These are phyloP conservation scores for Psettodes erumei DNA, from an alignment of 2,113 vertebrate species.

Conservation along the genomic window DNA sequence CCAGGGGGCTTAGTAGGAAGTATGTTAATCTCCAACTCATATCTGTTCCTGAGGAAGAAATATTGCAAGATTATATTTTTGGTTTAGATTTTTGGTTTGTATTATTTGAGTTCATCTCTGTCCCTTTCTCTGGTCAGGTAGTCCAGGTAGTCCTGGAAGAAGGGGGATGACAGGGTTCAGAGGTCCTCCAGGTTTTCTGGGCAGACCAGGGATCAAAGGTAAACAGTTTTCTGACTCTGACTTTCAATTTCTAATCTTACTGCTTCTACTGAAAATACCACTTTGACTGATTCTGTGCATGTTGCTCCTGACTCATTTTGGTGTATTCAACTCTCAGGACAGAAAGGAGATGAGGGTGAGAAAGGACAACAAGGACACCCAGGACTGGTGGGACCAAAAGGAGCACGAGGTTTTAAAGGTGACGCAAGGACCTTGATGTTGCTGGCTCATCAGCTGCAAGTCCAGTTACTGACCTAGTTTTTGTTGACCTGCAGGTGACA, in stretches of 20 bases:
- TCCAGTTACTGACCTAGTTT: not conserved
- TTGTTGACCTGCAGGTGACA: constrained; percentile 69
- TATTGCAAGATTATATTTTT: too few relatives aligned
- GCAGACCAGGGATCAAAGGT: constrained; percentile 79
- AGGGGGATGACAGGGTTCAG: constrained; percentile 66
- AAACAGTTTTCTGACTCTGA: not conserved
- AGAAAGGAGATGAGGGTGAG: constrained; percentile 75
- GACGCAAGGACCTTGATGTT: not conserved
- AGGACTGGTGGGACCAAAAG: constrained; percentile 68
- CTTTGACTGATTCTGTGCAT: not conserved
- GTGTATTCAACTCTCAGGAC: constrained; percentile 55
- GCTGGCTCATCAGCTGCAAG: not conserved
- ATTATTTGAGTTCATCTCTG: not conserved
- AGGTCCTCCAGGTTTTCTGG: constrained; percentile 72
- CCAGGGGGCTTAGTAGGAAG: too few relatives aligned
- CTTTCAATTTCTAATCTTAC: not conserved
- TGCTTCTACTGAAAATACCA: not conserved
- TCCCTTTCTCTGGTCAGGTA: constrained; percentile 55
- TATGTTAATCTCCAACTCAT: too few relatives aligned
- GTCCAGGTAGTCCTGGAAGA: constrained; percentile 65
- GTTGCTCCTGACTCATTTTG: not conserved
- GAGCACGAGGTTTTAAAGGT: constrained; percentile 77
- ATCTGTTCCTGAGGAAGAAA: too few relatives aligned
- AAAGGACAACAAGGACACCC: constrained; percentile 64
- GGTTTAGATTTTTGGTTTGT: too few relatives aligned